Conservation (phyloP, 1,140 invertebrate species). For the Amphibalanus amphitrite region DNA sequence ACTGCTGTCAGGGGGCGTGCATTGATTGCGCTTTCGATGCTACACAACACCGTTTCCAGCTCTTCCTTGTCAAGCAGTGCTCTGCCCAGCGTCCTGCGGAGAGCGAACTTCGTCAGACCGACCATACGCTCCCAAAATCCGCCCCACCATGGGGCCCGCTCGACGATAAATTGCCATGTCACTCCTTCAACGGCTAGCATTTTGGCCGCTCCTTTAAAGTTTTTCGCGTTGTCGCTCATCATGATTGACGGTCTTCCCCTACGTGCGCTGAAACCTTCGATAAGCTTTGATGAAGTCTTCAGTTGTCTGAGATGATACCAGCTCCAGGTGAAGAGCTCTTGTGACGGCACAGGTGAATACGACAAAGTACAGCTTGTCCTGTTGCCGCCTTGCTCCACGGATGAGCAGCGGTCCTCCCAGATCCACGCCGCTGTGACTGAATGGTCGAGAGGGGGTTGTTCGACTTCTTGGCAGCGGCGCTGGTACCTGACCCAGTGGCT, state of each 20-base stretch:
- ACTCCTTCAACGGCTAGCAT: slow-evolving; percentile 13
- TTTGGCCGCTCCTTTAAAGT: slow-evolving; percentile 4
- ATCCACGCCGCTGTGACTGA: slow-evolving; percentile 10
- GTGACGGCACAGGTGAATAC: no score
- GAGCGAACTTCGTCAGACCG: slow-evolving; percentile 21
- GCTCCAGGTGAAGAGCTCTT: no score
- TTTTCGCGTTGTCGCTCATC: slow-evolving; percentile 9
- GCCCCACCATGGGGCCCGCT: slow-evolving; percentile 27
- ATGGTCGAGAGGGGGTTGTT: neutral
- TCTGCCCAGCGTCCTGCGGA: slow-evolving; percentile 19
- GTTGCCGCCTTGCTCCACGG: neutral
- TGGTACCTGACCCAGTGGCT: no score
- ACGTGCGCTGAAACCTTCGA: no score
- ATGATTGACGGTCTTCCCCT: no score
- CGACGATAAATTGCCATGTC: slow-evolving; percentile 26
- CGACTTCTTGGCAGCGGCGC: neutral
- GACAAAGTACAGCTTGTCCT: no score
- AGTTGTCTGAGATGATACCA: no score
- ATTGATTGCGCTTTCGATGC: no score
- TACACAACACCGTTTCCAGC: neutral
- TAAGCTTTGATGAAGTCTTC: no score
- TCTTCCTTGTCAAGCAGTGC: slow-evolving; percentile 21
- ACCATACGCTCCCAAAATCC: slow-evolving; percentile 29
- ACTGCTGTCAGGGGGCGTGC: no score
- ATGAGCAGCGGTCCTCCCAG: slow-evolving; percentile 9